Evolutionary conservation across 1,140 invertebrate genomes (phyloP).

Genomic region (Metopolophium dirhodum): DNA sequence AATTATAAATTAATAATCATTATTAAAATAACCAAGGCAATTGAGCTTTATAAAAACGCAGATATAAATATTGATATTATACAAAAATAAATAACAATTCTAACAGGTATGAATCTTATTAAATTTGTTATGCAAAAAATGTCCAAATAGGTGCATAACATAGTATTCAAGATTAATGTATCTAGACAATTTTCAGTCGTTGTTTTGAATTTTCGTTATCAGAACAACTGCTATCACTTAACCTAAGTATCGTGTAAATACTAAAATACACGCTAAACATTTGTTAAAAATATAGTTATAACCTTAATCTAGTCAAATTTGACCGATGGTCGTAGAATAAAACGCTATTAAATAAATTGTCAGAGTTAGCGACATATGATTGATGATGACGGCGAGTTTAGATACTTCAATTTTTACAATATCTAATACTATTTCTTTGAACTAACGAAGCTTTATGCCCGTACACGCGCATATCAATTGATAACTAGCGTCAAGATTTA

Average conservation of each 20-base stretch:
- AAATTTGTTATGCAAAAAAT: too few relatives aligned
- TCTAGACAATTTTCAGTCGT: neutral
- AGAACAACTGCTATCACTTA: neutral
- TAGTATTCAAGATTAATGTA: too few relatives aligned
- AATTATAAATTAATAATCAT: neutral
- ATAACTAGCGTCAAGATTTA: neutral
- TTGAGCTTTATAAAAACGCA: neutral
- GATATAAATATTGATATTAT: too few relatives aligned
- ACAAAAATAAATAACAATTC: neutral
- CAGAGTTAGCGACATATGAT: neutral
- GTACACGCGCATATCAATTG: neutral
- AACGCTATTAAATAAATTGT: neutral
- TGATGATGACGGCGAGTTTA: neutral
- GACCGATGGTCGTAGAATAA: neutral
- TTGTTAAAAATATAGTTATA: neutral
- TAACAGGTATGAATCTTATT: neutral
- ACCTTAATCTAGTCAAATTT: neutral
- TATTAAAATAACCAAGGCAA: neutral
- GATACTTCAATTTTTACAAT: neutral
- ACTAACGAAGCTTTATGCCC: neutral
- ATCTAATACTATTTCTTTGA: neutral
- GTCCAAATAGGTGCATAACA: neutral
- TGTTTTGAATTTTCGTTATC: neutral
- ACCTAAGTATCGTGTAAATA: neutral
- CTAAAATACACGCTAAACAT: neutral